phyloP scores from a whole-genome alignment of 2,113 vertebrate genomes.

The Rhinogobius similis region DNA sequence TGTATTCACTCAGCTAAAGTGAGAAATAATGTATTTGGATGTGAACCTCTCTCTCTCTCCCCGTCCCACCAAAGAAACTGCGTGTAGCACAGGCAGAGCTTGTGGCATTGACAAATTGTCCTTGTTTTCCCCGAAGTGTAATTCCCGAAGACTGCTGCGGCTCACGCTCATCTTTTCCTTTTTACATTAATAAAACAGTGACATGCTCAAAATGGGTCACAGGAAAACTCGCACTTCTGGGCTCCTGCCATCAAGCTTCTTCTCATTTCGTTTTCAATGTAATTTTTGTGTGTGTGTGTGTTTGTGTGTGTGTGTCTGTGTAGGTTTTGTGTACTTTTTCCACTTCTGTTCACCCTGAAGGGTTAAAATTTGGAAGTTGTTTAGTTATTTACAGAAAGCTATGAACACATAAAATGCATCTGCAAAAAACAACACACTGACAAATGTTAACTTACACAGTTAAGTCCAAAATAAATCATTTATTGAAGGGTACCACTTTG shows the following conservation, averaged over 20 bases:
- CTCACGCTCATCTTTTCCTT: conserved; percentile 31
- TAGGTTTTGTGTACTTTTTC: background rate
- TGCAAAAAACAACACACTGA: too few relatives aligned
- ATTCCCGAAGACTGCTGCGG: conserved; percentile 26
- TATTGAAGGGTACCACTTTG: too few relatives aligned
- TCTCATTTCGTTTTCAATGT: background rate
- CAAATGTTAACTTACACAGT: too few relatives aligned
- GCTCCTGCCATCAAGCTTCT: background rate
- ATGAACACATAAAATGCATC: too few relatives aligned
- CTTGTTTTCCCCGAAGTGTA: conserved; percentile 34
- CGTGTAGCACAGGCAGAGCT: conserved; percentile 40
- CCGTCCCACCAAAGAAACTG: conserved; percentile 38
- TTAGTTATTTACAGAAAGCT: too few relatives aligned
- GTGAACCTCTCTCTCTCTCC: conserved; percentile 5
- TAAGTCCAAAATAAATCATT: too few relatives aligned
- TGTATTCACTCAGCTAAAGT: conserved; percentile 54
- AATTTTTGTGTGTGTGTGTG: background rate
- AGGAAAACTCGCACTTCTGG: background rate
- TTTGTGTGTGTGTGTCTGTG: too few relatives aligned
- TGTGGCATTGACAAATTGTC: conserved; percentile 33
- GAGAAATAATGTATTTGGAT: conserved; percentile 60
- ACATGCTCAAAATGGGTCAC: conserved; percentile 3
- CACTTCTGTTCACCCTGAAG: background rate
- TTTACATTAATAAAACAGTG: background rate
- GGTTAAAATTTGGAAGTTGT: background rate